A percentile compares a stretch with the other conserved stretches of the same genome.
Conservation (phyloP, 1,140 invertebrate genomes). For the Lanistes nyassanus region DNA sequence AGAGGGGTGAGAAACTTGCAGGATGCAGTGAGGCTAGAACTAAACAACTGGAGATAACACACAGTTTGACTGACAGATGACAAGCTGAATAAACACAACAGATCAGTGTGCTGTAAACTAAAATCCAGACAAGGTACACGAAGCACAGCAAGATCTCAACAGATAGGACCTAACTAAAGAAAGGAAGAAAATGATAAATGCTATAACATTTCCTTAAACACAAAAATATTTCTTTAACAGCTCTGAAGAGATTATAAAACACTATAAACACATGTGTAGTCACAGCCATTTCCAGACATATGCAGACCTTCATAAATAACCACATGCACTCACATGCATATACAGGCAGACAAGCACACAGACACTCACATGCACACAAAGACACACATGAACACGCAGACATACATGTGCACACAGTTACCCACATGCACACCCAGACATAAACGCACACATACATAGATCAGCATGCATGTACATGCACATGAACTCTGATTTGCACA, state of each 20-base stretch:
- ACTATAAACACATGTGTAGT: neutral
- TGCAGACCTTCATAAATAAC: neutral
- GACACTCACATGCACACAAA: slow-evolving; percentile 9
- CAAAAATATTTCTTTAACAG: neutral
- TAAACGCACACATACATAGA: neutral
- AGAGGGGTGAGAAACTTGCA: no score
- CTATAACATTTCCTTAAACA: neutral
- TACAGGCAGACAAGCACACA: slow-evolving; percentile 10
- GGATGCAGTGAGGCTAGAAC: no score
- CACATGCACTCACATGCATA: slow-evolving; percentile 5
- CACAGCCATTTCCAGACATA: neutral
- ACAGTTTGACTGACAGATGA: no score
- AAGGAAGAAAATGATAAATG: neutral
- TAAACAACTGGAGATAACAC: no score
- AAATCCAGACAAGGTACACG: neutral
- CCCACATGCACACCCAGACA: neutral
- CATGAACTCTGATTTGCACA: neutral
- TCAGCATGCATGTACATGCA: neutral
- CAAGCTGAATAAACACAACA: no score
- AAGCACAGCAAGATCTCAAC: neutral
- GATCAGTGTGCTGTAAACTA: neutral
- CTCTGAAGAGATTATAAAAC: neutral
- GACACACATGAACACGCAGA: neutral
- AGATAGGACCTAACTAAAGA: neutral
- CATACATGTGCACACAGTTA: neutral